These are phyloP conservation scores for Spheniscus mendiculus DNA, from an alignment of 2,113 vertebrate genomes.

Conservation along the genomic window DNA sequence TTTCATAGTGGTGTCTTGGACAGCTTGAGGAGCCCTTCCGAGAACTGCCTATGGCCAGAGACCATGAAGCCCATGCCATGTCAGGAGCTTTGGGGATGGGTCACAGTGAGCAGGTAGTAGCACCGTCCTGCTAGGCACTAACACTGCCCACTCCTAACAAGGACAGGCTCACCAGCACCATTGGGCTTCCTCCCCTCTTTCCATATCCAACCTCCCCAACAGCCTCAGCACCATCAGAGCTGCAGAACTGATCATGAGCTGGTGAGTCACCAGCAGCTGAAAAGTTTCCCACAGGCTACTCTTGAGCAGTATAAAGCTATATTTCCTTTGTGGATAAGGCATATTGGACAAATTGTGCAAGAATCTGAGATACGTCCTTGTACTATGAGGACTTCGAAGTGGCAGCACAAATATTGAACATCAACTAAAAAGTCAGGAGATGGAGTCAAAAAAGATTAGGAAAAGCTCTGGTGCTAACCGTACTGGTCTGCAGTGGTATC, in stretches of 20 bases:
- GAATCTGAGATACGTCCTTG: neutral
- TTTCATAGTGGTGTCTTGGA: neutral
- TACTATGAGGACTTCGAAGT: neutral
- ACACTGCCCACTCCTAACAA: neutral
- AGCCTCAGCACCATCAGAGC: neutral
- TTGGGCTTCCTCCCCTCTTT: neutral
- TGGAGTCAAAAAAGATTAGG: neutral
- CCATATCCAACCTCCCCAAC: fast-evolving
- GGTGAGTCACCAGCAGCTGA: neutral
- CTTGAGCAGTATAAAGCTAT: neutral
- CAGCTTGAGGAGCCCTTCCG: neutral
- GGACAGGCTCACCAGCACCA: neutral
- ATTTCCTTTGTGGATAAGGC: neutral
- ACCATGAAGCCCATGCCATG: neutral
- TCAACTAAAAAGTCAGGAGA: neutral
- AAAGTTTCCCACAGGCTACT: neutral
- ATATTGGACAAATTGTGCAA: neutral
- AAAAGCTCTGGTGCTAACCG: neutral
- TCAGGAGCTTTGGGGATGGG: neutral
- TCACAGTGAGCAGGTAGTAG: neutral
- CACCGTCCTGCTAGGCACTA: neutral
- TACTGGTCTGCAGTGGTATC: neutral
- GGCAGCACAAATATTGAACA: neutral
- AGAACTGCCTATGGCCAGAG: neutral
- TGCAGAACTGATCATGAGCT: neutral